Evolutionary conservation across 2,113 vertebrate species (phyloP).

Genomic region (Ptyas mucosa): DNA sequence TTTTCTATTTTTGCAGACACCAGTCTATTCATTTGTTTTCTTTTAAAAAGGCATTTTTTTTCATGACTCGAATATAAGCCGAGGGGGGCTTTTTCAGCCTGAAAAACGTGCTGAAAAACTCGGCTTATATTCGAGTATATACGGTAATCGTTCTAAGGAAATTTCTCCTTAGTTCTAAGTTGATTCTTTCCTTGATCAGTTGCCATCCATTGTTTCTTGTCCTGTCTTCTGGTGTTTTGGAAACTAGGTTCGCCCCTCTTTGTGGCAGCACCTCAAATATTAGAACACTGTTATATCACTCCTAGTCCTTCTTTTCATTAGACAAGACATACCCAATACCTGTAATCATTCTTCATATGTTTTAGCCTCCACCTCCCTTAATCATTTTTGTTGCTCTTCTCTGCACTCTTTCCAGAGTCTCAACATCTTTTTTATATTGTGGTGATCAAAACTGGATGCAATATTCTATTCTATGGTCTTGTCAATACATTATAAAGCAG

Average conservation of each 20-base stretch:
- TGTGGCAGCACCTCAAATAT: not conserved
- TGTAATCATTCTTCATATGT: not conserved
- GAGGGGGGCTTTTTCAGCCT: too few species aligned
- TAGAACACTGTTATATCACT: not conserved
- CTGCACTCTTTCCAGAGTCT: not conserved
- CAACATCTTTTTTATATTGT: not conserved
- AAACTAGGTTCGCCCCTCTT: not conserved
- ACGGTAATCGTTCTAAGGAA: not conserved
- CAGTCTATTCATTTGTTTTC: too few species aligned
- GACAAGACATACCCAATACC: not conserved
- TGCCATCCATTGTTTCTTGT: not conserved
- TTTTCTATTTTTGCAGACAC: too few species aligned
- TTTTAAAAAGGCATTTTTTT: too few species aligned
- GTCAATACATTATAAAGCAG: too few species aligned
- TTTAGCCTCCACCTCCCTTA: not conserved
- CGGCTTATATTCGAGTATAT: too few species aligned
- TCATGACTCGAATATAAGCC: too few species aligned
- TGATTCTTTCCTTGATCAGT: not conserved
- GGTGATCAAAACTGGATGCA: not conserved
- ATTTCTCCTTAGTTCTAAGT: not conserved
- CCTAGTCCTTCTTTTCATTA: not conserved
- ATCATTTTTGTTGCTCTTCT: not conserved
- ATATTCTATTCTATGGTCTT: not conserved
- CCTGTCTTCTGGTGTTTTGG: not conserved
- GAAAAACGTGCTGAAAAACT: too few species aligned